These are phyloP conservation scores for Cyprinodon variegatus DNA, from an alignment of 2,113 vertebrate genomes.

Conservation along the genomic window DNA sequence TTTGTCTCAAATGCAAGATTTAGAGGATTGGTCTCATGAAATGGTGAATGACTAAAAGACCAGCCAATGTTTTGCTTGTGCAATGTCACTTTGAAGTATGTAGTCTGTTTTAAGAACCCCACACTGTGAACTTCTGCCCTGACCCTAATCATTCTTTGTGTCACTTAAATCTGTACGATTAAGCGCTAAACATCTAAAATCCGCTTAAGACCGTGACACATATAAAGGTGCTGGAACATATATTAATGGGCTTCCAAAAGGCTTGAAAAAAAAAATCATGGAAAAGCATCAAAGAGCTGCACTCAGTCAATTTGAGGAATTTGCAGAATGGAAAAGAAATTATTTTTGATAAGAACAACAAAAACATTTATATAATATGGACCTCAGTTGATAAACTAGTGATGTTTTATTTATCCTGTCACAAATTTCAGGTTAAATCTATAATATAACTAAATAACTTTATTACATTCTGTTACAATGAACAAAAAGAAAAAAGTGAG, in stretches of 20 bases:
- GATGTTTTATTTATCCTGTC: neutral
- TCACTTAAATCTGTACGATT: neutral
- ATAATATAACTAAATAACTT: neutral
- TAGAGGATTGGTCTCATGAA: neutral
- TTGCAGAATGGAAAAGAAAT: neutral
- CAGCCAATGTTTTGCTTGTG: neutral
- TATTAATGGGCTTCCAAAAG: neutral
- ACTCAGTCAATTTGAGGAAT: neutral
- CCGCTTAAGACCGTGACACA: neutral
- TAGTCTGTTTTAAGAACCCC: neutral
- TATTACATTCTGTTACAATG: no score
- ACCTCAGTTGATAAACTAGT: neutral
- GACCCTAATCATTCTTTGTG: conserved; percentile 1
- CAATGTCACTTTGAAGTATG: neutral
- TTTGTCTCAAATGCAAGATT: neutral
- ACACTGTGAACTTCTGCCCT: neutral
- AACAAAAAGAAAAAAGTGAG: no score
- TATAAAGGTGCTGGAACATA: conserved; percentile 1
- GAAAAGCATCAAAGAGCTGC: neutral
- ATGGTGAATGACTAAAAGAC: neutral
- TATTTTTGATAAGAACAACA: neutral
- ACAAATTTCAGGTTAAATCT: neutral
- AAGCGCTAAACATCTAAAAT: neutral
- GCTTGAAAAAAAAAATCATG: neutral
- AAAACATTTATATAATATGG: neutral